phyloP scores from a whole-genome alignment of 2,888 invertebrate genomes.

The Papilio gigon region DNA sequence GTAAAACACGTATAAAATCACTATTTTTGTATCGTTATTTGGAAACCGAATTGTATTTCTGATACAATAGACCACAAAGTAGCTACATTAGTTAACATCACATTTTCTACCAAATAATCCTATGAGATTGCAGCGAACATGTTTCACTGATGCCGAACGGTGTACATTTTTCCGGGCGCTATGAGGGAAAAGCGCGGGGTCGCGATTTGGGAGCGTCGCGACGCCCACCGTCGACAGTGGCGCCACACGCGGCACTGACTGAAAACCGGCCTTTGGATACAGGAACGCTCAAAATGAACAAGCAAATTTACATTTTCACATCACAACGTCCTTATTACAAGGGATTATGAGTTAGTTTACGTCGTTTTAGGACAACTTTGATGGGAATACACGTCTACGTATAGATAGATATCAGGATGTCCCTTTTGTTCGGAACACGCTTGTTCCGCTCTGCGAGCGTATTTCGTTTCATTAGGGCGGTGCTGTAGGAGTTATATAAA shows the following conservation, averaged over 20 bases:
- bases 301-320: conserved; percentile 50
- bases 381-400: conserved; percentile 37
- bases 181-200: conserved; percentile 57
- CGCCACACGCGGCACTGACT: conserved; percentile 79
- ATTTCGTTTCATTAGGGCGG: conserved; percentile 66
- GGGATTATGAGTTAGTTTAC: conserved; percentile 49
- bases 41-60: conserved; percentile 51
- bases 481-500: conserved; percentile 61
- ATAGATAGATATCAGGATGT: conserved; percentile 66
- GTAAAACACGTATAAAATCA: conserved; percentile 71
- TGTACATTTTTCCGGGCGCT: conserved; percentile 36
- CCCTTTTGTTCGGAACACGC: conserved; percentile 73
- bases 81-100: not conserved
- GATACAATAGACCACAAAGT: not conserved
- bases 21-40: conserved; percentile 72
- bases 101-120: conserved; percentile 11
- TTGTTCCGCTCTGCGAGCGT: conserved; percentile 68
- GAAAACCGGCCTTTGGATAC: conserved; percentile 63
- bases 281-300: conserved; percentile 62
- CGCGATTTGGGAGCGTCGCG: conserved; percentile 61
- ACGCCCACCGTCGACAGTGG: conserved; percentile 76
- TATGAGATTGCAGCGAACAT: conserved; percentile 13
- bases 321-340: conserved; percentile 49
- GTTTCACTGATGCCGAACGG: conserved; percentile 26
- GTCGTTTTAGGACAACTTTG: conserved; percentile 10